Percentiles rank a stretch among this genome's conserved stretches.
These are phyloP conservation scores for Ondatra zibethicus DNA, from an alignment of 2,113 vertebrate species.

Conservation along the genomic window DNA sequence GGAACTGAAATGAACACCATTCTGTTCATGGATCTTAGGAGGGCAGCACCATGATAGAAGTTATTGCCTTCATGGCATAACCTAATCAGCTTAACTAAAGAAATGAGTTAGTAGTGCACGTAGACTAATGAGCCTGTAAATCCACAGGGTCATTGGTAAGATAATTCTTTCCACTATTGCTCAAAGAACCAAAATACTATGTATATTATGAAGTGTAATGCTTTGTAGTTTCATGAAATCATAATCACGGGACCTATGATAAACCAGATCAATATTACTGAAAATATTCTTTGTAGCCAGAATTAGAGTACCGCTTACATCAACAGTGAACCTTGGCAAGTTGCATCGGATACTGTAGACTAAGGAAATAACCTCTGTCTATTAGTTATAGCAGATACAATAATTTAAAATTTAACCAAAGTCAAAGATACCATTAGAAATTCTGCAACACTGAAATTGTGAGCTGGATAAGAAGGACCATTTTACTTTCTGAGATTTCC, in stretches of 20 bases:
- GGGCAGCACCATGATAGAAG: conserved; percentile 12
- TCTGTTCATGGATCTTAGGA: not conserved
- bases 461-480: not conserved
- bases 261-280: not conserved
- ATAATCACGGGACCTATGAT: not conserved
- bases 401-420: not conserved
- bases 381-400: not conserved
- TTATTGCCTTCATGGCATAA: conserved; percentile 50
- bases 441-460: not conserved
- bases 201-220: not conserved
- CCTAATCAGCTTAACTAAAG: conserved; percentile 69
- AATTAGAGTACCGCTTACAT: not conserved
- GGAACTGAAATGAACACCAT: not conserved
- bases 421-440: not conserved
- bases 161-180: conserved; percentile 35
- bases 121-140: conserved; percentile 63
- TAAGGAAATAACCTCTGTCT: not conserved
- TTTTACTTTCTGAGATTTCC: not conserved
- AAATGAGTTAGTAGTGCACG: conserved; percentile 77
- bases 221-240: not conserved
- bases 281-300: not conserved
- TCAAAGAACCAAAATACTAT: not conserved
- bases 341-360: not conserved
- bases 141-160: conserved; percentile 48
- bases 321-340: not conserved